Conservation (phyloP, 1,140 invertebrate species). For the Pseudomyrmex sp. region DNA sequence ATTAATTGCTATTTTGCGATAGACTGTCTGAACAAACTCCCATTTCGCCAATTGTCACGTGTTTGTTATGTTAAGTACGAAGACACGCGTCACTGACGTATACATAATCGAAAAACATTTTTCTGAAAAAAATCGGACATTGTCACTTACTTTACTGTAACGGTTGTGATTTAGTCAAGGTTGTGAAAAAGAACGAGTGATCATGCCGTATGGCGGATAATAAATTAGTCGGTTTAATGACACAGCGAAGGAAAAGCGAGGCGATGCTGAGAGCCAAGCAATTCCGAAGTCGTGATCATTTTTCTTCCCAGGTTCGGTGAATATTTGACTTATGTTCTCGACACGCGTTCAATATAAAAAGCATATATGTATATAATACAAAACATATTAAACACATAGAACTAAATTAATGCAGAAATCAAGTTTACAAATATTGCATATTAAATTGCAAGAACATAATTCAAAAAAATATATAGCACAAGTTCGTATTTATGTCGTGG, state of each 20-base stretch:
- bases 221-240: slow-evolving; percentile 58
- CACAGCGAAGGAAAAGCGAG: background rate
- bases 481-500: too few species aligned
- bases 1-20: slow-evolving; percentile 3
- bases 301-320: slow-evolving; percentile 1
- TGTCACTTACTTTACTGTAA: slow-evolving; percentile 45
- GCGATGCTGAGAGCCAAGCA: background rate
- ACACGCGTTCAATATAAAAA: background rate
- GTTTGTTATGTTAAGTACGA: background rate
- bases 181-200: slow-evolving; percentile 45
- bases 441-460: too few species aligned
- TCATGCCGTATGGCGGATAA: slow-evolving; percentile 50
- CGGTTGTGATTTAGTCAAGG: slow-evolving; percentile 58
- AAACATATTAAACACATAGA: background rate
- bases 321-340: background rate
- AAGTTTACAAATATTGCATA: too few species aligned
- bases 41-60: slow-evolving; percentile 60
- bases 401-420: too few species aligned
- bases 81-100: background rate
- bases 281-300: slow-evolving; percentile 21
- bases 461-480: too few species aligned
- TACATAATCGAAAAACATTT: slow-evolving; percentile 41
- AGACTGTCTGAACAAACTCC: slow-evolving; percentile 61
- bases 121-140: slow-evolving; percentile 59
- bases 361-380: background rate